Percentiles rank a stretch among this genome's conserved stretches.
Conservation (phyloP, 2,113 vertebrate genomes). For the Danionella cerebrum region DNA sequence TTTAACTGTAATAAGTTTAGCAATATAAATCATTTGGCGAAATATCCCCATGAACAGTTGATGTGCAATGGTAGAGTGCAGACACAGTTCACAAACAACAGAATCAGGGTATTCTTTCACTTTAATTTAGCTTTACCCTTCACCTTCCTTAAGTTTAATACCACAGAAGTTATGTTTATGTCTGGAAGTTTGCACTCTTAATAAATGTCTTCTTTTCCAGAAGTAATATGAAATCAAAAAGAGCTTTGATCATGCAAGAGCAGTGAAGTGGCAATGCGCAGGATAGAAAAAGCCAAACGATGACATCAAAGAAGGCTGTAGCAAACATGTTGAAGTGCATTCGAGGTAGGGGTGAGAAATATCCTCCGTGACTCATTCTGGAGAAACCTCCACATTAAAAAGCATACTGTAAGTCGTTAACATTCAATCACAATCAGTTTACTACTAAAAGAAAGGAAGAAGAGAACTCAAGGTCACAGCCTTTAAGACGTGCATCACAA, state of each 20-base stretch:
- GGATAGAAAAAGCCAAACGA: background rate
- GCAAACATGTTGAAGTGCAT: background rate
- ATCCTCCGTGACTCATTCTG: background rate
- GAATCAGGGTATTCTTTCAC: too few species aligned
- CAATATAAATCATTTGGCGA: too few species aligned
- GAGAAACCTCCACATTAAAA: background rate
- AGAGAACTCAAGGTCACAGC: conserved; percentile 8
- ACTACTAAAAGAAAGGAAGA: background rate
- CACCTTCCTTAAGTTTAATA: background rate
- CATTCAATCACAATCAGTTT: background rate
- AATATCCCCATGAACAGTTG: too few species aligned
- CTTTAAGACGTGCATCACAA: background rate
- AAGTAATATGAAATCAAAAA: background rate
- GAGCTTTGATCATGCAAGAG: background rate
- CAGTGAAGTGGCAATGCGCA: background rate
- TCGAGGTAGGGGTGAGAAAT: background rate
- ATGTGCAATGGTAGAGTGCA: too few species aligned
- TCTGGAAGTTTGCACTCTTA: background rate
- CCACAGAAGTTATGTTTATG: background rate
- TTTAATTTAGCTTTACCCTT: background rate
- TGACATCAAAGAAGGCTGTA: conserved; percentile 7
- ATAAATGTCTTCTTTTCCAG: background rate
- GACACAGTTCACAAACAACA: too few species aligned
- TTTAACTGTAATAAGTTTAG: too few species aligned
- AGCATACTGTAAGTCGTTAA: background rate